A percentile compares a stretch with the other conserved stretches of the same genome.
These are phyloP conservation scores for Cephalotes varians DNA, from an alignment of 2,888 invertebrate genomes.

Conservation along the genomic window DNA sequence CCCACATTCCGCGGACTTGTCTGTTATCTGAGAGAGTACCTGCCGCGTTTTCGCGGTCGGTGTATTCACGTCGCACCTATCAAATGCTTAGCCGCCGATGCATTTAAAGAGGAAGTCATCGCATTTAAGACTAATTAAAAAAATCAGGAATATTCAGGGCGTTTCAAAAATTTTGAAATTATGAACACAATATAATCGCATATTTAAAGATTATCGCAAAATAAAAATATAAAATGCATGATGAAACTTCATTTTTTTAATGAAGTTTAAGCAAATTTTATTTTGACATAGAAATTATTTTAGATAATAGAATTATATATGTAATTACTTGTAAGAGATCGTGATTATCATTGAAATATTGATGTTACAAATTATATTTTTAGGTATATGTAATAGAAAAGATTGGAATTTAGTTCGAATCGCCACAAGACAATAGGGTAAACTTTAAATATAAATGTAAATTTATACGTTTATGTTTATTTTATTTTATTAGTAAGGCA, in stretches of 20 bases:
- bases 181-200: background rate
- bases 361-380: background rate
- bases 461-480: background rate
- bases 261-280: background rate
- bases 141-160: background rate
- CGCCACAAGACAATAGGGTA: background rate
- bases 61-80: background rate
- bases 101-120: background rate
- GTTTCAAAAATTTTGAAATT: background rate
- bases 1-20: conserved; percentile 69
- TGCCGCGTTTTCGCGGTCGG: conserved; percentile 9
- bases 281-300: background rate
- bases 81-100: background rate
- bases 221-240: background rate
- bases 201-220: background rate
- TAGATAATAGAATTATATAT: background rate
- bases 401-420: no score
- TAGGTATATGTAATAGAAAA: no score
- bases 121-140: background rate
- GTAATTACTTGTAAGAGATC: background rate
- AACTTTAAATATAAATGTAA: background rate
- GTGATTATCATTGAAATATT: background rate
- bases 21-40: conserved; percentile 64
- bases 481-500: background rate
- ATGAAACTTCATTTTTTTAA: background rate